phyloP scores from a whole-genome alignment of 2,888 invertebrate species.

The Amblyjoppa fuscipennis region DNA sequence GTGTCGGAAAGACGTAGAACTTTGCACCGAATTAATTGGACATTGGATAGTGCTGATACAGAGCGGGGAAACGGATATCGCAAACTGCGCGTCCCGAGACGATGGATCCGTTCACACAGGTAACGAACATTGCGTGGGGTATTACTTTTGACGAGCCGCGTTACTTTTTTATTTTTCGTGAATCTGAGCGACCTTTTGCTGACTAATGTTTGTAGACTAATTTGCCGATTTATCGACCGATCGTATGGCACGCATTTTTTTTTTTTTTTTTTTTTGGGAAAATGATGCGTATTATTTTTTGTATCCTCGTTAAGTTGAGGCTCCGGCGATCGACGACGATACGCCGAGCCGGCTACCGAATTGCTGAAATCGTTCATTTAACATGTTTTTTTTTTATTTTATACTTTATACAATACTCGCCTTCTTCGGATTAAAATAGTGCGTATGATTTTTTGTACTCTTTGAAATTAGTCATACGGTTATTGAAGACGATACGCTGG shows the following conservation, averaged over 20 bases:
- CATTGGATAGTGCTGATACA: background rate
- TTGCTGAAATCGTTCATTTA: too few relatives aligned
- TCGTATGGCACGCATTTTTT: background rate
- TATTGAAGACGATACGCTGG: too few relatives aligned
- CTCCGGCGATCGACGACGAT: too few relatives aligned
- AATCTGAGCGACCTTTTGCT: background rate
- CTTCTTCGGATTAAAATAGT: background rate
- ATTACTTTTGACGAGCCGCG: background rate
- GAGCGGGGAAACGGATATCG: background rate
- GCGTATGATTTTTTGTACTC: too few relatives aligned
- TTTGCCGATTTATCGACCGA: background rate
- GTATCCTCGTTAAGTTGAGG: background rate
- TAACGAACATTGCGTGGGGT: slow-evolving; percentile 80
- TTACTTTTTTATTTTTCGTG: background rate
- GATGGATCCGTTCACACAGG: slow-evolving; percentile 91
- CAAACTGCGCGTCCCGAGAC: slow-evolving; percentile 43
- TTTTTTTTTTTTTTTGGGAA: background rate
- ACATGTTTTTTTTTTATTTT: too few relatives aligned
- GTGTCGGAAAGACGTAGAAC: background rate
- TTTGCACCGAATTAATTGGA: background rate
- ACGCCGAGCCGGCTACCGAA: too few relatives aligned
- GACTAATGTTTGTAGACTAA: background rate
- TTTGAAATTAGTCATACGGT: too few relatives aligned
- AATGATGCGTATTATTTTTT: background rate
- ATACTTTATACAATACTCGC: background rate